Base-by-base conservation (phyloP, 2,113 vertebrate species). In the Pygathrix nemaeus region DNA sequence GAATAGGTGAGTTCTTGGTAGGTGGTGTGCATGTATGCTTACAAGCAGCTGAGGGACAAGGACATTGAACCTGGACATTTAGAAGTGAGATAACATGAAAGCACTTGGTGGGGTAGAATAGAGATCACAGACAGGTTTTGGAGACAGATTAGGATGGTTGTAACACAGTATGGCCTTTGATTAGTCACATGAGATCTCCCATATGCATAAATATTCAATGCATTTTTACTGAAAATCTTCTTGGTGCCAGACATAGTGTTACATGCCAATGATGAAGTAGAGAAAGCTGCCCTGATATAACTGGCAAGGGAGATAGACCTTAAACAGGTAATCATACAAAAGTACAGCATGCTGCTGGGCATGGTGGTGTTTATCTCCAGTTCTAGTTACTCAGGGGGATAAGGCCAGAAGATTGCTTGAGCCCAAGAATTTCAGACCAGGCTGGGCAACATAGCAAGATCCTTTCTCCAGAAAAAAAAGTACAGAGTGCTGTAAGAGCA, bases 61-160 rank as follows among this genome's bases (percentile, higher is more conserved):
- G n/a, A 78, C 45, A 89, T 21, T 9, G 32, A 64, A 25, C 25
- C 17, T 55, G 73, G 18, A 72, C 35, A 55, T 75, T 88, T 78
- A 97, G 78, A 96, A 93, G 48, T 86, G 40, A 94, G 66, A 91
- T 6, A 61, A 61, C 23, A n/a, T 78, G 75, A 73, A 93, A 87
- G 27, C 40, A 70, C 23, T 93, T 87, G 13, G 50, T 94, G 35
- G 21, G 10, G 3, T 72, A 96, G 64, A 73, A 35, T 32, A 93
- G 59, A 88, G 40, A 64, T 68, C 30, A 83, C 50, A 93, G 78
- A 64, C 21, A 73, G 27, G 27, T 40, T 95, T 38, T 79, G 79
- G 70, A 88, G 55, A 23, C 14, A 50, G 66, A 50, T 50, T 23
- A 66, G 43, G 76, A 70, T 94, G 16, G 7, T 86, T 72, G 30